Evolutionary conservation across 2,888 invertebrate genomes (phyloP), one percentile per base, ranked within the genome.

Genomic region (Capitulum mitella): DNA sequence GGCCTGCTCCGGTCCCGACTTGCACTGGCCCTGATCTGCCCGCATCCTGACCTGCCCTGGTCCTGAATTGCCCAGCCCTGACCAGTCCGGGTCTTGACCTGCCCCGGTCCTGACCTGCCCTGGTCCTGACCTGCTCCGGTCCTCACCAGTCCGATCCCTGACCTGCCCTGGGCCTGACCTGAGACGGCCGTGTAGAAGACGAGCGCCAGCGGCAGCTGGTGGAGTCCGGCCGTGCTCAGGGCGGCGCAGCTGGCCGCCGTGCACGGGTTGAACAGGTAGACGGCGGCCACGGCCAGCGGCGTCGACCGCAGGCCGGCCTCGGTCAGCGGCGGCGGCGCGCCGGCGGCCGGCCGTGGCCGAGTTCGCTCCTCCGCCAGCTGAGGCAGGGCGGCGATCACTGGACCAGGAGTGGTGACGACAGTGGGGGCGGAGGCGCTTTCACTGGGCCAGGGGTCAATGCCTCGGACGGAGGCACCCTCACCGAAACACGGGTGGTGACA

Each of bases 191-290:
- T 90, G 84, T 90, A 90, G 51, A 97, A 87, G 78, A 91, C 89
- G 8, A 91, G 83, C 0, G 94, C 90, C 46, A 94, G 87, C 77
- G 93, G 88, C n/a, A 96, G 88, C 87, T 97, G 97, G 83, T 92
- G 92, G 82, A 97, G 91, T 22, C 95, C 93, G 2, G 95, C 95
- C 3, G 97, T 96, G 0, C 97, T 95, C 85, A 92, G 90, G 19
- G 93, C 95, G 48, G 92, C 91, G 87, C 96, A 97, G 83, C 92
- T 93, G 79, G 95, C 87, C 79, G 97, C 89, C 48, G 92, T 91
- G 84, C 94, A 94, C 0, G 97, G 97, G 87, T 95, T 96, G 83
- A 95, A 93, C 70, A 96, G 88, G 86, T 94, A 96, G 1, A 92
- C 91, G 37, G 92, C 89, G 16, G 92, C 86, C 0, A 94, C 93